Conservation (phyloP, 2,888 invertebrate genomes). For the Holacanthella duospinosa region DNA sequence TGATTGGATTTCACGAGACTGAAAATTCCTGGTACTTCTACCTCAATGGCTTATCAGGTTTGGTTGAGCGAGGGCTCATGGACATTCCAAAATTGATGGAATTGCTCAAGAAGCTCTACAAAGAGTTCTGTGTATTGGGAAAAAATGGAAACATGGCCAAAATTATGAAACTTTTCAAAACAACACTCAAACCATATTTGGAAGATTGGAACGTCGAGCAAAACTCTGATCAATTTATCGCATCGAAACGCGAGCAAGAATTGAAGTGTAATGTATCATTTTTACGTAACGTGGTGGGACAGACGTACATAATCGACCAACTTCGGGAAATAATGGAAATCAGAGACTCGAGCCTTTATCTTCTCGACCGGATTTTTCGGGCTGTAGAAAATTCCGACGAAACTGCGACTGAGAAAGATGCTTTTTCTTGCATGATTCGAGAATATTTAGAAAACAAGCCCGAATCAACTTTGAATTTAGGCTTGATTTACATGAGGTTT, state of each 20-base stretch:
- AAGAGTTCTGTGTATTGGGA: background rate
- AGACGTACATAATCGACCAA: background rate
- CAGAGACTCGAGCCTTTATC: background rate
- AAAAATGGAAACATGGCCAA: background rate
- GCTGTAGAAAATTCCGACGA: background rate
- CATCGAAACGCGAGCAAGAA: too few relatives aligned
- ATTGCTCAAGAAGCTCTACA: background rate
- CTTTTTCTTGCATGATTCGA: too few relatives aligned
- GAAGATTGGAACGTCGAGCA: too few relatives aligned
- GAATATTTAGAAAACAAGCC: background rate
- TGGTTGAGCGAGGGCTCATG: background rate
- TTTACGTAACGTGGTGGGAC: background rate
- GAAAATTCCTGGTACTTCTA: background rate
- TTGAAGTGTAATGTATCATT: background rate
- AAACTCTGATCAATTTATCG: too few relatives aligned
- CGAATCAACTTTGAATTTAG: background rate
- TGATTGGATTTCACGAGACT: background rate
- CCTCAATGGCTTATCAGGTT: background rate
- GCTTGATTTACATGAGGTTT: background rate
- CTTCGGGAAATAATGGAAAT: background rate
- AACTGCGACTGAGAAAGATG: too few relatives aligned
- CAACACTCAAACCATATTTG: background rate
- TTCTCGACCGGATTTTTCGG: background rate
- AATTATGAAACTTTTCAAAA: background rate
- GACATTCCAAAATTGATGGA: background rate